Evolutionary conservation across 2,888 invertebrate species (phyloP).

Genomic region (Dioctria linearis): DNA sequence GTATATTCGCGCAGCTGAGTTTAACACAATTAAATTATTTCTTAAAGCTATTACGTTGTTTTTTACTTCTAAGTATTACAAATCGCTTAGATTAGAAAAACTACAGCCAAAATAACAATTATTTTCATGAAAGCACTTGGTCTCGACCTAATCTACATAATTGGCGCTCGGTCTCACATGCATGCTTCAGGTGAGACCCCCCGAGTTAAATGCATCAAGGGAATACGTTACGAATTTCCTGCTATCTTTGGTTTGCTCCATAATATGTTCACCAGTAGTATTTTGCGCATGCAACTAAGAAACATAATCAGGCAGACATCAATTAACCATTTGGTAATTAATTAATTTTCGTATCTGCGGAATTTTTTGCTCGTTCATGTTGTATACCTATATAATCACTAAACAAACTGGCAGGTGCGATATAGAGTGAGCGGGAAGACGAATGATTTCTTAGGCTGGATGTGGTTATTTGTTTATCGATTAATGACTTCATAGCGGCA

Average conservation of each 20-base stretch:
- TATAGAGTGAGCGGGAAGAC: constrained; percentile 1
- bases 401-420: neutral
- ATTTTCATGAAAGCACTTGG: constrained; percentile 15
- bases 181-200: neutral
- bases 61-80: too few relatives aligned
- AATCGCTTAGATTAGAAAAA: too few relatives aligned
- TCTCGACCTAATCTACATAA: neutral
- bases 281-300: constrained; percentile 22
- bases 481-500: too few relatives aligned
- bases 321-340: constrained; percentile 32
- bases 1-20: too few relatives aligned
- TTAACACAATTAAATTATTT: too few relatives aligned
- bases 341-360: constrained; percentile 42
- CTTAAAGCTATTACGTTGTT: too few relatives aligned
- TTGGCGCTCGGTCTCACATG: neutral
- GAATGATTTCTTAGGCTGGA: neutral
- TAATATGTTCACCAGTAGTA: neutral
- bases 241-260: neutral
- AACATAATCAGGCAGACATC: constrained; percentile 3
- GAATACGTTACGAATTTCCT: constrained; percentile 33
- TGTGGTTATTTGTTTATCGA: too few relatives aligned
- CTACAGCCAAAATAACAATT: too few relatives aligned
- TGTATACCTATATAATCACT: too few relatives aligned
- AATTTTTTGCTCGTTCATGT: constrained; percentile 1
- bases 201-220: constrained; percentile 20